phyloP scores from a whole-genome alignment of 2,113 vertebrate genomes.

The Indri indri region DNA sequence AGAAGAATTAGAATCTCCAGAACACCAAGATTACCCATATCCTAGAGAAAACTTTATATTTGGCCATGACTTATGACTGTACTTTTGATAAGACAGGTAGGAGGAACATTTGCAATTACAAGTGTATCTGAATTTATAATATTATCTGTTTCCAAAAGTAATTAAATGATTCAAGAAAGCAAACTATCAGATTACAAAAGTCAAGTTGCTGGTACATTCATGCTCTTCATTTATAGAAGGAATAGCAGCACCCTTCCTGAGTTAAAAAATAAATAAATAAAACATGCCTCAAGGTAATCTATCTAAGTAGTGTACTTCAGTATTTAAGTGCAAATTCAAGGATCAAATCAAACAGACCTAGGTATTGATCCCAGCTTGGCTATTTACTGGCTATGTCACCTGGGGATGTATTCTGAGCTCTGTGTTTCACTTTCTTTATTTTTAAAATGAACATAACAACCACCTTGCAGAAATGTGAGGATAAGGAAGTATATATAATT shows the following conservation, averaged over 20 bases:
- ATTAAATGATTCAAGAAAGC: neutral
- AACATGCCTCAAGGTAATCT: neutral
- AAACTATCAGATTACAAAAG: neutral
- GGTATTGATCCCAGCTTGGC: slow-evolving; percentile 46
- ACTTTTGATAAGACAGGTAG: neutral
- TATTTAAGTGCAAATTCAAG: neutral
- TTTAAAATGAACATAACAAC: slow-evolving; percentile 12
- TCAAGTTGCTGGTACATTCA: neutral
- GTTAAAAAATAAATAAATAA: neutral
- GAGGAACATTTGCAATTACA: neutral
- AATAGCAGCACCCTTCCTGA: neutral
- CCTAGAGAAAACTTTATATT: neutral
- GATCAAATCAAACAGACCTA: slow-evolving; percentile 21
- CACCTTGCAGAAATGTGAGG: neutral
- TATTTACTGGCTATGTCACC: neutral
- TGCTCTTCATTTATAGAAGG: neutral
- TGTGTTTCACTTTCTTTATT: neutral
- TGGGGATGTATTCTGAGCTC: neutral
- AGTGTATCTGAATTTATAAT: neutral
- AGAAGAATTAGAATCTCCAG: neutral
- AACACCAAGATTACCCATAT: neutral
- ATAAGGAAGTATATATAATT: neutral
- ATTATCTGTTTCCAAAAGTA: neutral
- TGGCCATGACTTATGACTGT: neutral
- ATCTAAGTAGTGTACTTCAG: neutral